Evolutionary conservation across 2,113 vertebrate genomes (phyloP), one percentile per base, ranked within the genome.

Genomic region (Andinoacara biseriatus): DNA sequence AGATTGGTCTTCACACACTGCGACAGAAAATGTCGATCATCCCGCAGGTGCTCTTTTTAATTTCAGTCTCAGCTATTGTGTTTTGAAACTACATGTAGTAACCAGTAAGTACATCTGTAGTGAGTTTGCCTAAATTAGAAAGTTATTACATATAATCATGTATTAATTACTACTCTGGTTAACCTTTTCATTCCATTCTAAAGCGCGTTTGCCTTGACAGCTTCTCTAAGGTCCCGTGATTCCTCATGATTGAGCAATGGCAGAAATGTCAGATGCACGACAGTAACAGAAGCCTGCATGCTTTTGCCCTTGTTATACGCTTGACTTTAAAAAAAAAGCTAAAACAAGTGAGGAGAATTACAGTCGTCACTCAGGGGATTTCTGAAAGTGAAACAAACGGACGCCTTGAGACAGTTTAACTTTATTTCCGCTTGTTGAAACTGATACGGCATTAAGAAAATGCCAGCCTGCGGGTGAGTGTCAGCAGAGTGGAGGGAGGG

Each of bases 21-120:
- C 94, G 97, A 84, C 97, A 97, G 94, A 97, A 96, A 93, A 98
- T 99, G 95, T 98, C 97, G 29, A 98, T 99, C 95, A 99, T 99
- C 92, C 98, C 97, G 85, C 97, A 98, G 96, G 97, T 98, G 94
- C 80, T 5, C 2, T 58, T 67, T 79, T 85, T 52, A 29, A 82
- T 49, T 35, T 40, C 38, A 76, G 11, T 40, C 49, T 35, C 8
- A 31, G 14, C 69, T 84, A 3, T 49, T 80, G 22, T 62, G 33
- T 60, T 24, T 74, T 78, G n/a, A 35, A 76, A 74, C 26, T 58
- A 24, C 18, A 62, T 52, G 20, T 5, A 10, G 49, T 56, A 80
- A 78, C 43, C 3, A 33, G 17, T 33, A 8, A 35, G 5, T 57
- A 67, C 10, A 60, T 69, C 17, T 72, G 43, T 17, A 52, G 43